phyloP scores from a whole-genome alignment of 2,888 invertebrate genomes.

The Rhagonycha fulva region DNA sequence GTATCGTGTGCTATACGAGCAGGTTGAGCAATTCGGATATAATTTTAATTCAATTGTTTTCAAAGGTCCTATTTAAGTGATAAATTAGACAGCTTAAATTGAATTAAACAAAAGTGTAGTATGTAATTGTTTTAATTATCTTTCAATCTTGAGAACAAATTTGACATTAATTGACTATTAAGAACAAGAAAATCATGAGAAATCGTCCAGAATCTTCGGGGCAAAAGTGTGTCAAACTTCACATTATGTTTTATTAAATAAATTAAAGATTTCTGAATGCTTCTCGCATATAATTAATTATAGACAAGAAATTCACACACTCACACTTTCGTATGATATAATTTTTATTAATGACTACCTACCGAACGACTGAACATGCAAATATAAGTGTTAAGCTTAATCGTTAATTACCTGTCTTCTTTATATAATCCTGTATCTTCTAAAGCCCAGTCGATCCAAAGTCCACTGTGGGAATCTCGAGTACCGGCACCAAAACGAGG shows the following conservation, averaged over 20 bases:
- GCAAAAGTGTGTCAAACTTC: background rate
- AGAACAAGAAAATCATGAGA: background rate
- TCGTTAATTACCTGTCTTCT: constrained; percentile 63
- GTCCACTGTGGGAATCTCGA: constrained; percentile 67
- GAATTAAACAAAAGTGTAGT: background rate
- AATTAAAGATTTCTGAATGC: background rate
- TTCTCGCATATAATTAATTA: background rate
- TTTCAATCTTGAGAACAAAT: background rate
- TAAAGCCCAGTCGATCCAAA: constrained; percentile 80
- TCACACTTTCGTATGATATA: background rate
- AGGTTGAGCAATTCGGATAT: background rate
- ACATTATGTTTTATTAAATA: background rate
- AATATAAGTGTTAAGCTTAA: background rate
- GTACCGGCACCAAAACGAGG: constrained; percentile 74
- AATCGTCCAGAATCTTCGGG: background rate
- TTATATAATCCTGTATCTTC: constrained; percentile 75
- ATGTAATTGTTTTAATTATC: background rate
- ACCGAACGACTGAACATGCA: background rate
- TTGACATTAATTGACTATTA: background rate
- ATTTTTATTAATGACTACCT: background rate
- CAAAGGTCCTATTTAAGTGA: background rate
- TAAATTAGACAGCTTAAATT: background rate
- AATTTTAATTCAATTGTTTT: background rate
- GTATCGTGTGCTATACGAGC: background rate
- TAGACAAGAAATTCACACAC: background rate